These are phyloP conservation scores for Acrocephalus scirpaceus DNA, from an alignment of 2,797 vertebrate species.

Conservation along the genomic window DNA sequence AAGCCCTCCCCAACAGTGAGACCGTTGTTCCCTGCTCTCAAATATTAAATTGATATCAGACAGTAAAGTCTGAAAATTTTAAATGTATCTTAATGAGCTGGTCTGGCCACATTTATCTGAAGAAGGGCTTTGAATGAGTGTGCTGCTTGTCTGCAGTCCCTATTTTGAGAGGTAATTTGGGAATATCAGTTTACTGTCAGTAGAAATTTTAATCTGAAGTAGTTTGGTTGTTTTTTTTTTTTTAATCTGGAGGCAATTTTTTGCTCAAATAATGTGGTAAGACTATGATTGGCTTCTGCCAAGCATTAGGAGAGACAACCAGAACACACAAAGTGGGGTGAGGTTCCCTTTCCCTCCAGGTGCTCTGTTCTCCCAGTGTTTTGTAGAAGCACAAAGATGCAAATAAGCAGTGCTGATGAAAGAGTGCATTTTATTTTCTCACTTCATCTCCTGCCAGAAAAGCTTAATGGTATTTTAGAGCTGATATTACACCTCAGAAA, in stretches of 20 bases:
- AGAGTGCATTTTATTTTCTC: conserved; percentile 53
- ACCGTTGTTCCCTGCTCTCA: fast-evolving
- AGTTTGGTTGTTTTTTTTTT: too few species aligned
- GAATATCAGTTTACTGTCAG: background rate
- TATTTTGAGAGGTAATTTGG: background rate
- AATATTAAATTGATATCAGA: background rate
- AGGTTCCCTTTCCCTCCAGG: background rate
- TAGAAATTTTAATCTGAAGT: background rate
- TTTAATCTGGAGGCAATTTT: background rate
- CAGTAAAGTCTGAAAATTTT: background rate
- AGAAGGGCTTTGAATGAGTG: background rate
- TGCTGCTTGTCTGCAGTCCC: background rate
- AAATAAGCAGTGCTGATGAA: conserved; percentile 51
- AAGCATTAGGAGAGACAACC: background rate
- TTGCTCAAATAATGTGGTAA: background rate
- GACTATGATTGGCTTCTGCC: background rate
- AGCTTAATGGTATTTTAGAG: conserved; percentile 74
- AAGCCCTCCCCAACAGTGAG: background rate
- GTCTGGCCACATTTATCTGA: background rate
- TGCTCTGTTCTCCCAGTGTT: background rate
- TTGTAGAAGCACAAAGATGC: conserved; percentile 18
- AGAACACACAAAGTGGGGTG: background rate
- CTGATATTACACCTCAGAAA: conserved; percentile 75
- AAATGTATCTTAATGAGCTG: background rate
- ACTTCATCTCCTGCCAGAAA: conserved; percentile 63